phyloP scores from a whole-genome alignment of 2,113 vertebrate species.

The Oncorhynchus masou region DNA sequence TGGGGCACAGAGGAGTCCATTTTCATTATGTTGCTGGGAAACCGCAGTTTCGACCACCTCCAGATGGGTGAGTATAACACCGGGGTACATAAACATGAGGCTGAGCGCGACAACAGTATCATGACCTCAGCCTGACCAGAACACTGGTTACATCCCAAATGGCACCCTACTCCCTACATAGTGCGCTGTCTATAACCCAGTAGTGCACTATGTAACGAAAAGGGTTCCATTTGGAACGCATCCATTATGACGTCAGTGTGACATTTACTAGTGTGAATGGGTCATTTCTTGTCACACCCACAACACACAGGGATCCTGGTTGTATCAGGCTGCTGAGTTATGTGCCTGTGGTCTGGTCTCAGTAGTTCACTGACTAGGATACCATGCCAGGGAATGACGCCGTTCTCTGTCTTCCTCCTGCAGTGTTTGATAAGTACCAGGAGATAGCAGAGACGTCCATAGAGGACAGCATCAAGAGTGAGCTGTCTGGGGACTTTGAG shows the following conservation, averaged over 20 bases:
- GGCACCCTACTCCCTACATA: too few species aligned
- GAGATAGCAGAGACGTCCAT: constrained; percentile 85
- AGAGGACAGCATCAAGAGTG: constrained; percentile 88
- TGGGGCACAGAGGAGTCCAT: constrained; percentile 95
- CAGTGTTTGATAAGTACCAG: constrained; percentile 93
- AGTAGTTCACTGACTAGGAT: background rate
- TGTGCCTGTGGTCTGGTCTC: too few species aligned
- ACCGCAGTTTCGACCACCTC: constrained; percentile 89
- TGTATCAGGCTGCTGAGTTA: too few species aligned
- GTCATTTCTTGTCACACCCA: background rate
- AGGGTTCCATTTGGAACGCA: too few species aligned
- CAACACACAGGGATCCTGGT: background rate
- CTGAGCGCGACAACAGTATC: background rate
- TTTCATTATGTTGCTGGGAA: constrained; percentile 95
- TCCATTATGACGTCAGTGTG: constrained; percentile 17
- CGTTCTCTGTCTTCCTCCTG: background rate
- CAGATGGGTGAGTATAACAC: constrained; percentile 79
- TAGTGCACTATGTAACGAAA: too few species aligned
- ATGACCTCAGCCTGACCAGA: background rate
- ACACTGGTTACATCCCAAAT: too few species aligned
- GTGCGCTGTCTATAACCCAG: too few species aligned
- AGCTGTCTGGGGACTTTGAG: constrained; percentile 96
- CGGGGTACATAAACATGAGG: too few species aligned
- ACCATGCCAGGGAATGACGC: background rate
- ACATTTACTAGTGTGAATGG: background rate